Base-by-base conservation (phyloP, 2,797 vertebrate species). In the Lutra lutra region DNA sequence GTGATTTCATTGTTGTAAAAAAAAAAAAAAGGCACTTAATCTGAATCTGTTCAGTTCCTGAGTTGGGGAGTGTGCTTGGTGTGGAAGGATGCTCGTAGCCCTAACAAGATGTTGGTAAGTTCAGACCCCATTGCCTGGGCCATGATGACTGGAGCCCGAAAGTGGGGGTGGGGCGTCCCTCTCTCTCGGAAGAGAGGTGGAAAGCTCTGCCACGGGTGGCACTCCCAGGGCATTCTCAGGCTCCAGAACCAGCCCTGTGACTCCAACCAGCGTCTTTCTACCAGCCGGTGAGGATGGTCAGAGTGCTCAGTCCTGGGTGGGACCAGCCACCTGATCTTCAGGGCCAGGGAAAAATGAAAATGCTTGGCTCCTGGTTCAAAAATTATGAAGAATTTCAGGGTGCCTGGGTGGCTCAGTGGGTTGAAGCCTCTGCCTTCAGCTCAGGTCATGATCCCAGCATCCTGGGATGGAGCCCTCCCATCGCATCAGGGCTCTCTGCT, bases 151-250 rank as follows among this genome's bases (percentile, higher is more conserved):
- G 2, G 40, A 96, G 8, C 12, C 46, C 20, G 48, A 15, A 32
- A 17, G 7, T 35, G 38, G 13, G 38, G 13, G 6, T 27, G 2
- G 2, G 32, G 27, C 0, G 2, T 2, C 23, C 5, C 43, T 79
- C 27, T 79, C 27, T 0, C 23, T 79, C 56, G 25, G 51, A 58
- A 80, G 68, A 88, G 73, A 82, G 58, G 25, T 15, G 38, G 38
- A 40, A n/a, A 5, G 40, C 13, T 9, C 64, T 27, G 32, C 14
- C 40, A 35, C 10, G 1, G 2, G 4, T 13, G 3, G 68, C 10
- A 0, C 17, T 72, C 73, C 15, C 62, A 2, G 23, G 87, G 35
- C 56, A 38, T n/a, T 11, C 2, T 2, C 32, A 6, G 58, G 7
- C 9, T 66, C 64, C 83, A 43, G 72, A 70, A 56, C 17, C n/a